Conservation (phyloP, 2,797 vertebrate species). For the Hippoglossus hippoglossus region DNA sequence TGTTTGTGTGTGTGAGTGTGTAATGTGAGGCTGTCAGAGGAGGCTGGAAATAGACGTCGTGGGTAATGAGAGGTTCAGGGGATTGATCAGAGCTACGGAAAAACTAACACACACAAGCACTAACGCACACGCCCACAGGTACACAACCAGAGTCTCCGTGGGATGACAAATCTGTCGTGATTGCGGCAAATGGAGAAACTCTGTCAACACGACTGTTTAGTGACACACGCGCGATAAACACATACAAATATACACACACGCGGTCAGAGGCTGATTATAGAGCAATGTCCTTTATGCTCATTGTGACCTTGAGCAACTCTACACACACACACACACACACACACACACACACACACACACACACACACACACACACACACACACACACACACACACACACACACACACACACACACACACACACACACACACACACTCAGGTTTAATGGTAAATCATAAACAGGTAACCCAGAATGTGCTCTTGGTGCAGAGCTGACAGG, state of each 20-base stretch:
- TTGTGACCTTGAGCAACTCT: conserved; percentile 38
- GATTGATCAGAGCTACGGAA: conserved; percentile 76
- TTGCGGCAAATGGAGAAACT: conserved; percentile 55
- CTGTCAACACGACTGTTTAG: conserved; percentile 66
- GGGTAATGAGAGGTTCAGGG: conserved; percentile 68
- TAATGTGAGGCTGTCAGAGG: conserved; percentile 20
- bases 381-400: background rate
- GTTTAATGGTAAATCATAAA: conserved; percentile 54
- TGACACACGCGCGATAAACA: background rate
- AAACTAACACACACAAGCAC: conserved; percentile 40
- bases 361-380: conserved; percentile 2
- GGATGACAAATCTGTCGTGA: conserved; percentile 59
- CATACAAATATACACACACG: conserved; percentile 16
- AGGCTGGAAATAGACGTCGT: conserved; percentile 68
- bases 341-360: conserved; percentile 1
- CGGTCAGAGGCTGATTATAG: conserved; percentile 57
- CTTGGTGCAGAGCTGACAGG: conserved; percentile 47
- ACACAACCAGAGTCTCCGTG: conserved; percentile 33
- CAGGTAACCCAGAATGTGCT: conserved; percentile 45
- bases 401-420: conserved; percentile 13
- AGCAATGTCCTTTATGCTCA: conserved; percentile 39
- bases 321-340: background rate
- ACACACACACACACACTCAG: conserved; percentile 18
- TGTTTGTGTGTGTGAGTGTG: conserved; percentile 37
- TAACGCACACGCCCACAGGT: conserved; percentile 39